phyloP scores from a whole-genome alignment of 1,140 invertebrate species.

The Adoxophyes honmai region DNA sequence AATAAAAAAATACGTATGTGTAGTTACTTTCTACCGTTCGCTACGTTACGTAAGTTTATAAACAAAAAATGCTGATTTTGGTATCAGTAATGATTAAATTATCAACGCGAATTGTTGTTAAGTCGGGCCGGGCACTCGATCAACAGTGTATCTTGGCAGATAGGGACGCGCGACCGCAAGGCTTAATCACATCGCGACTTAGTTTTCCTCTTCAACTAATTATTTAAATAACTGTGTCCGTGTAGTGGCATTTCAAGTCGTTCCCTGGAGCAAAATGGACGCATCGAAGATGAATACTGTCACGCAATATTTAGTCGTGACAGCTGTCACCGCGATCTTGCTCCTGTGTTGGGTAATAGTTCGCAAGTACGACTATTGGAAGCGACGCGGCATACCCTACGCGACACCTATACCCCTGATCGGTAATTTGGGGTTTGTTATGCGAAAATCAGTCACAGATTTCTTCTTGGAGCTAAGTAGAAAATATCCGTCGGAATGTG shows the following conservation, averaged over 20 bases:
- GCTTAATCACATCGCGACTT: neutral
- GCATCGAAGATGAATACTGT: neutral
- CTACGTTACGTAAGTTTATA: too few species aligned
- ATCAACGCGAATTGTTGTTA: too few species aligned
- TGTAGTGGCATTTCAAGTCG: neutral
- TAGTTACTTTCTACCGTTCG: too few species aligned
- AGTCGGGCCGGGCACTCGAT: neutral
- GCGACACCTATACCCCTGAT: constrained; percentile 37
- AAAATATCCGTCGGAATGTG: constrained; percentile 39
- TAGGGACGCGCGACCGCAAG: neutral
- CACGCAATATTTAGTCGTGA: neutral
- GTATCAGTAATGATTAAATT: too few species aligned
- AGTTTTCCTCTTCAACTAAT: neutral
- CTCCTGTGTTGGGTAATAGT: neutral
- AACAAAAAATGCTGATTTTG: too few species aligned
- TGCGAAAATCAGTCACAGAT: constrained; percentile 48
- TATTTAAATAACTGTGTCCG: neutral
- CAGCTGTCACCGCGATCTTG: neutral
- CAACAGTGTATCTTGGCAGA: neutral
- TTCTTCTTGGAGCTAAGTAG: constrained; percentile 37
- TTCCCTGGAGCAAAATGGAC: neutral
- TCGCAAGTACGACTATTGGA: constrained; percentile 41
- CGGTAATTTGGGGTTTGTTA: constrained; percentile 43
- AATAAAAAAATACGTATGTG: too few species aligned
- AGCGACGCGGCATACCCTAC: constrained; percentile 38